A percentile compares a stretch with the other conserved stretches of the same genome.
phyloP scores from a whole-genome alignment of 2,888 invertebrate genomes.

The Caenorhabditis macrosperma region DNA sequence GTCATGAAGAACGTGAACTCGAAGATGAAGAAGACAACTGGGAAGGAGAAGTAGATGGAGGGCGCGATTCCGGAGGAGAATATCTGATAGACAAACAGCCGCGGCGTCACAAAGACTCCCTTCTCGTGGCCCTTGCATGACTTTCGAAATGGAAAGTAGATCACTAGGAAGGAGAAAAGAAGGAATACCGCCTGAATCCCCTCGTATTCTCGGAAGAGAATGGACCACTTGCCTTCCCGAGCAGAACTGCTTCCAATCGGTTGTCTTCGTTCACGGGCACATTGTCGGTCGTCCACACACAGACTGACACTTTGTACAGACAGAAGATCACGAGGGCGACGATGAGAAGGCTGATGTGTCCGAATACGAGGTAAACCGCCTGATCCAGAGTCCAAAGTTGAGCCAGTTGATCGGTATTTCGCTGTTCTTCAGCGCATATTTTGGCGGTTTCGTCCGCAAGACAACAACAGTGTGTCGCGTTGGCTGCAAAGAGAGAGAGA shows the following conservation, averaged over 20 bases:
- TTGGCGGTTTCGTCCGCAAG: slow-evolving; percentile 7
- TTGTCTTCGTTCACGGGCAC: slow-evolving; percentile 11
- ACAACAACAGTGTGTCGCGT: slow-evolving; percentile 48
- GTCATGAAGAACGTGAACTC: slow-evolving; percentile 23
- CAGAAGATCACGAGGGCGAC: slow-evolving; percentile 3
- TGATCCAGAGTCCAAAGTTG: slow-evolving; percentile 40
- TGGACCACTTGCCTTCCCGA: slow-evolving; percentile 13
- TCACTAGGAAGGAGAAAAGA: slow-evolving; percentile 13
- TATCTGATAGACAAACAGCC: slow-evolving; percentile 35
- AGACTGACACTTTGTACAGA: slow-evolving; percentile 28
- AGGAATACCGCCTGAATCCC: slow-evolving; percentile 20
- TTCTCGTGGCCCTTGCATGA: slow-evolving; percentile 33
- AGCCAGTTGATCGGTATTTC: slow-evolving; percentile 18
- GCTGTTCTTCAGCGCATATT: slow-evolving; percentile 35
- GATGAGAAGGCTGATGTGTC: slow-evolving; percentile 8
- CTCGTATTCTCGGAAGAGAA: neutral
- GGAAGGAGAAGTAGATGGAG: slow-evolving; percentile 46
- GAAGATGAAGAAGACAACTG: slow-evolving; percentile 25
- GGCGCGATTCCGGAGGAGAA: slow-evolving; percentile 28
- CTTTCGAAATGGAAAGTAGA: slow-evolving; percentile 44
- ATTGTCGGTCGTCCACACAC: slow-evolving; percentile 31
- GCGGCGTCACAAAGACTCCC: slow-evolving; percentile 26
- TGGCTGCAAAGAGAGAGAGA: neutral
- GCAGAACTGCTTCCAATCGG: neutral
- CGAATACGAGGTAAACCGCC: slow-evolving; percentile 29